phyloP scores from a whole-genome alignment of 2,797 vertebrate species.

The Sebastes diaconus region DNA sequence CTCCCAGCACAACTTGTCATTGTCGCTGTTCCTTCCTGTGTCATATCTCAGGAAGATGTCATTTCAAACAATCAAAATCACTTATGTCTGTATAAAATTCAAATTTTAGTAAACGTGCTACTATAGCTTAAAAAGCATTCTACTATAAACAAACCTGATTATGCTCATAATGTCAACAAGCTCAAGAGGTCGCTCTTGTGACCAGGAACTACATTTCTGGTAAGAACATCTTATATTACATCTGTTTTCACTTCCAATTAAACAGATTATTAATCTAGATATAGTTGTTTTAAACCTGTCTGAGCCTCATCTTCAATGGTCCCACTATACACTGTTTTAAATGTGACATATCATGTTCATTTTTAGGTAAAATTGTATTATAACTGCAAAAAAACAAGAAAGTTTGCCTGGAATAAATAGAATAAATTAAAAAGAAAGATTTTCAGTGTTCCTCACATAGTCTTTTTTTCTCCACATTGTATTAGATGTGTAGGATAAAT shows the following conservation, averaged over 20 bases:
- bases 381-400: neutral
- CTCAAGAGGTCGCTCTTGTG: neutral
- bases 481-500: neutral
- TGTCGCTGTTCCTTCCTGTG: neutral
- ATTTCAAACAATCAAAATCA: neutral
- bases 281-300: neutral
- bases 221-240: neutral
- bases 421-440: neutral
- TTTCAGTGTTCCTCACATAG: neutral
- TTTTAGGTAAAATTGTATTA: neutral
- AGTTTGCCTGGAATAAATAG: neutral
- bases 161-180: neutral
- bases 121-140: neutral
- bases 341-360: no score
- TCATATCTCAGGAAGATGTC: neutral
- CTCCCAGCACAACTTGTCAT: slow-evolving; percentile 8
- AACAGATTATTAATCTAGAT: neutral
- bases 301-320: neutral
- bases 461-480: neutral
- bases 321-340: no score
- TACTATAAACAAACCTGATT: neutral
- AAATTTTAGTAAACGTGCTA: neutral
- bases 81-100: neutral
- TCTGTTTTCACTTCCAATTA: neutral
- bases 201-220: neutral